Evolutionary conservation across 2,888 invertebrate genomes (phyloP).

Genomic region (Agelastica alni): DNA sequence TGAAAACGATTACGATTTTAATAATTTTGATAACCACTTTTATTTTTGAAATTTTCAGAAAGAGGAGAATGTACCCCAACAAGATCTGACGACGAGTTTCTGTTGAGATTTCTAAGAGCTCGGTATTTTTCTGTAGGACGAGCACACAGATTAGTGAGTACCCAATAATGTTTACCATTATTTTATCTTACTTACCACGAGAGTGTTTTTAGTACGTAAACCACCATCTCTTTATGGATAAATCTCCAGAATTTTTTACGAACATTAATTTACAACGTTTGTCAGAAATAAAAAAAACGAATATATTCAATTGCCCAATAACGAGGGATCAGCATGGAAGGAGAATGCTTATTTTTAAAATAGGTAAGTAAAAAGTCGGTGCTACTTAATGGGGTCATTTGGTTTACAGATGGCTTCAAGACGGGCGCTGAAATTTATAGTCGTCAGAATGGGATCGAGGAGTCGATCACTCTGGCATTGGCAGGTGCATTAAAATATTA

Average conservation of each 20-base stretch:
- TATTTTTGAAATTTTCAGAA: conserved; percentile 60
- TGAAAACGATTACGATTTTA: too few relatives aligned
- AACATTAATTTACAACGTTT: conserved; percentile 68
- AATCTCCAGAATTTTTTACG: conserved; percentile 67
- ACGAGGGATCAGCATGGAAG: conserved; percentile 73
- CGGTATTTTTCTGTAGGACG: conserved; percentile 70
- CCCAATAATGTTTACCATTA: too few relatives aligned
- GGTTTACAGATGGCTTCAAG: too few relatives aligned
- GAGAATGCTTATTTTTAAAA: conserved; percentile 69
- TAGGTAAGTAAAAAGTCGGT: conserved; percentile 60
- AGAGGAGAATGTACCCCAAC: conserved; percentile 72
- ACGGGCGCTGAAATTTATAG: too few relatives aligned
- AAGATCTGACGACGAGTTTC: conserved; percentile 72
- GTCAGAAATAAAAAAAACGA: conserved; percentile 66
- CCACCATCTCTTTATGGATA: conserved; percentile 72
- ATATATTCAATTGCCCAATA: conserved; percentile 69
- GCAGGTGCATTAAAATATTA: too few relatives aligned
- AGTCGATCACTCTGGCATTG: too few relatives aligned
- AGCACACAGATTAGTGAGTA: conserved; percentile 73
- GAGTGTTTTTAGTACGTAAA: conserved; percentile 70
- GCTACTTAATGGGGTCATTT: too few relatives aligned
- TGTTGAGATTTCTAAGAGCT: conserved; percentile 73
- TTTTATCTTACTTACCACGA: too few relatives aligned
- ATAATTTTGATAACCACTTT: not conserved
- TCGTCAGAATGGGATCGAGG: too few relatives aligned